Base-by-base conservation (phyloP, 2,797 vertebrate species). In the Oreochromis mossambicus region DNA sequence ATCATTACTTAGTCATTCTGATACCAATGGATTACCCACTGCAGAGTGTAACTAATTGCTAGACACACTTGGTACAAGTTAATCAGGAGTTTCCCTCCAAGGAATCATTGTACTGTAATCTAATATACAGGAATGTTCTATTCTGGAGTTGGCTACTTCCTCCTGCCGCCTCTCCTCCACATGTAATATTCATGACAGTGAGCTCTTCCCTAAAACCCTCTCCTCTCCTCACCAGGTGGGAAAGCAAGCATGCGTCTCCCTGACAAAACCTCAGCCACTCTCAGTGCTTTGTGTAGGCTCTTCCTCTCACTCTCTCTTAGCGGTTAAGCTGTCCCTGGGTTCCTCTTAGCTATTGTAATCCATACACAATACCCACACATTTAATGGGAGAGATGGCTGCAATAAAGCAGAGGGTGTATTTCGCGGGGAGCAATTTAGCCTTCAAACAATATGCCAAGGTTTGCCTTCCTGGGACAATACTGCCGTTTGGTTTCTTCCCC, bases 291-390 rank as follows among this genome's bases (percentile, higher is more conserved):
- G 93, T 94, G 94, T 91, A 94, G 92, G 91, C 89, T 93, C 89
- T 75, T 51, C 46, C 70, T 51, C 70, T 75, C 70, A 51, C 70
- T 75, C 85, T 87, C 83, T 90, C 68, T 68, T 89, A 94, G 78
- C 83, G 38, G 86, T 92, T 94, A 93, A 94, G 92, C 91, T 91
- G 92, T 94, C 93, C 93, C 94, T 87, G 87, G 93, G 92, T 94
- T 92, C 93, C 92, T 94, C 94, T 95, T 90, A 92, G 91, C 93
- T 88, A 94, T 93, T 95, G 94, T 94, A 95, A 95, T 94, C 93
- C 91, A 89, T 92, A 88, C 91, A 95, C 93, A 95, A 95, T 95
- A 90, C 87, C 88, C 92, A 87, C 89, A 88, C 92, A 81, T 88
- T 94, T 93, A 95, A 94, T 91, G 92, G 92, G 81, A 89, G 90